These are phyloP conservation scores for Diarsia dahlii DNA, from an alignment of 2,888 invertebrate species.

Conservation along the genomic window DNA sequence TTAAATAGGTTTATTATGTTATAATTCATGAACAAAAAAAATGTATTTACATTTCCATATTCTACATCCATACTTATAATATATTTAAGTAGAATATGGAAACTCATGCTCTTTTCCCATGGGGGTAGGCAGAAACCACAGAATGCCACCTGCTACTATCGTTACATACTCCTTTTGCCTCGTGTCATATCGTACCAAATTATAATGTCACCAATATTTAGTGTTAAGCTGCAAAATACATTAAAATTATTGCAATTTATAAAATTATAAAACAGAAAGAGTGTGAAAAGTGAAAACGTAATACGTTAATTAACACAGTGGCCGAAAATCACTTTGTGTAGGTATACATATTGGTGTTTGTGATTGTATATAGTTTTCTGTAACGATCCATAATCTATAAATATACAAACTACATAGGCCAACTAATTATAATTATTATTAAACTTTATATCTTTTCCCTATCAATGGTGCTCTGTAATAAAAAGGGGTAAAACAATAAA, in stretches of 20 bases:
- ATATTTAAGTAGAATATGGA: too few relatives aligned
- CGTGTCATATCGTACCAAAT: neutral
- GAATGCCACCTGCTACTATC: too few relatives aligned
- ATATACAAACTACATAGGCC: neutral
- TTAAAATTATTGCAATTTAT: conserved; percentile 3
- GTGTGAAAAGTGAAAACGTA: too few relatives aligned
- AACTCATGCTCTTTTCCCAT: too few relatives aligned
- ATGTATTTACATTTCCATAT: neutral
- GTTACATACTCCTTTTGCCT: too few relatives aligned
- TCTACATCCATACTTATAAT: too few relatives aligned
- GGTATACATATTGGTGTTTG: too few relatives aligned
- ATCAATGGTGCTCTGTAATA: conserved; percentile 74
- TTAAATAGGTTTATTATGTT: neutral
- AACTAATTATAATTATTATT: conserved; percentile 35
- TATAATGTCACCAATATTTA: neutral
- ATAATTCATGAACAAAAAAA: neutral
- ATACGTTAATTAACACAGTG: too few relatives aligned
- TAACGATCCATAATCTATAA: neutral
- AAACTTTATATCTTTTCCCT: conserved; percentile 76
- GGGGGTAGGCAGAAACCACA: too few relatives aligned
- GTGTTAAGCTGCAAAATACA: conserved; percentile 1
- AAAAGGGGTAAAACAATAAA: conserved; percentile 83
- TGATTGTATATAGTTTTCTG: too few relatives aligned
- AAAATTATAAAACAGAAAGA: neutral
- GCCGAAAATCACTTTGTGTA: too few relatives aligned